Base-by-base conservation (phyloP, 2,888 invertebrate genomes). In the Campoplex nolae region DNA sequence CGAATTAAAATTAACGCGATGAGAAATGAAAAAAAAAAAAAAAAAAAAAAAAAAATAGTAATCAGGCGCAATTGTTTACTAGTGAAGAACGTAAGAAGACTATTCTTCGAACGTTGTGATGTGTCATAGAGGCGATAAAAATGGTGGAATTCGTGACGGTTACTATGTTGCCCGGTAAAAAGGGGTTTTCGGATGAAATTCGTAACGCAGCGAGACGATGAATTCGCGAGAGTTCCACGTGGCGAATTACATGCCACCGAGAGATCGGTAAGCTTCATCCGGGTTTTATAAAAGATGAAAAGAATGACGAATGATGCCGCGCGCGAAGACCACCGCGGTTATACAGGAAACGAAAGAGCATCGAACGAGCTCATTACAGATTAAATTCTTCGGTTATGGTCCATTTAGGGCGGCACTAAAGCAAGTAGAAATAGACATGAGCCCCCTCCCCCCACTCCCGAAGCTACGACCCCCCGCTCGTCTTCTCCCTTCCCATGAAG, bases 281-380 rank as follows among this genome's bases (percentile, higher is more conserved):
- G 28, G 28, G 32, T 48, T 42, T 32, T 48, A n/a, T 71, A 23
- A 35, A 54, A 35, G 54, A 45, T 58, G 32, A 71, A 23, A 48
- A 51, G 28, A 18, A 35, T 73, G 65, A 80, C 65, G 62, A 51
- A 73, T 74, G 18, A 74, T 74, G 71, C 13, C 18, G 23, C 23
- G 23, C 23, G 23, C 23, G 56, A 54, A 51, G 86, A 88, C 88
- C 86, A 81, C 81, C 88, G 67, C 23, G 67, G 51, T 81, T 70
- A 51, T 73, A 78, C 83, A 85, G 85, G 85, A 87, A 87, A 71
- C 70, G 42, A 16, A 58, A 42, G 13, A 73, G 18, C 71, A 70
- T 81, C 73, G 86, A 83, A 83, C 68, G 62, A 62, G 54, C 79
- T 77, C 83, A 81, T 86, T 81, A 88, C 78, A 84, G 79, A 88